A percentile compares a stretch with the other conserved stretches of the same genome.
Conservation (phyloP, 2,888 invertebrate genomes). For the Villa cingulata region DNA sequence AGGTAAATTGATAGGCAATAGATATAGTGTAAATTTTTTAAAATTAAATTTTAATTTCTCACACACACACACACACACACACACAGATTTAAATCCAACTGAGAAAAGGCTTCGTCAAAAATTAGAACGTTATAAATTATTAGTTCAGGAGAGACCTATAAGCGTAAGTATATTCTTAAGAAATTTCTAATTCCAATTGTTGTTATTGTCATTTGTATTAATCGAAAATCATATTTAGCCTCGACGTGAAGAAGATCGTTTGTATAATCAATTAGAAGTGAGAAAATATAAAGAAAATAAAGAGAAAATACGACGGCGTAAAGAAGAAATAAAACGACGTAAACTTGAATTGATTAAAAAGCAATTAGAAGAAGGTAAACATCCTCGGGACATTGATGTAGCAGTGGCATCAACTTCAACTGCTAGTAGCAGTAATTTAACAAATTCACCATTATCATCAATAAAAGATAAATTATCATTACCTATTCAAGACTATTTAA, state of each 20-base stretch:
- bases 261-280: slow-evolving; percentile 53
- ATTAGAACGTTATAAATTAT: slow-evolving; percentile 36
- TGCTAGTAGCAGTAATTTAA: not conserved
- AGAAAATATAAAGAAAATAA: slow-evolving; percentile 67
- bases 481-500: slow-evolving; percentile 26
- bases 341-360: not conserved
- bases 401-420: not conserved
- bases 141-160: slow-evolving; percentile 50
- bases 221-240: no score
- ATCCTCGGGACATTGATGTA: not conserved
- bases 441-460: slow-evolving; percentile 38
- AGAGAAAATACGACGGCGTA: slow-evolving; percentile 52
- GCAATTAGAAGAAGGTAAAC: not conserved
- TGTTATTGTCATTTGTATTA: no score
- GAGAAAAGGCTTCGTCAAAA: slow-evolving; percentile 33
- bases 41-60: not conserved
- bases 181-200: not conserved
- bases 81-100: slow-evolving; percentile 13
- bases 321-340: slow-evolving; percentile 23
- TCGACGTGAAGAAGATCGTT: slow-evolving; percentile 62
- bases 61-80: no score
- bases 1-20: slow-evolving; percentile 13
- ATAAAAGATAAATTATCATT: slow-evolving; percentile 8
- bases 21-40: no score
- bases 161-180: slow-evolving; percentile 32